Evolutionary conservation across 2,113 vertebrate species (phyloP).

Genomic region (Procavia capensis): DNA sequence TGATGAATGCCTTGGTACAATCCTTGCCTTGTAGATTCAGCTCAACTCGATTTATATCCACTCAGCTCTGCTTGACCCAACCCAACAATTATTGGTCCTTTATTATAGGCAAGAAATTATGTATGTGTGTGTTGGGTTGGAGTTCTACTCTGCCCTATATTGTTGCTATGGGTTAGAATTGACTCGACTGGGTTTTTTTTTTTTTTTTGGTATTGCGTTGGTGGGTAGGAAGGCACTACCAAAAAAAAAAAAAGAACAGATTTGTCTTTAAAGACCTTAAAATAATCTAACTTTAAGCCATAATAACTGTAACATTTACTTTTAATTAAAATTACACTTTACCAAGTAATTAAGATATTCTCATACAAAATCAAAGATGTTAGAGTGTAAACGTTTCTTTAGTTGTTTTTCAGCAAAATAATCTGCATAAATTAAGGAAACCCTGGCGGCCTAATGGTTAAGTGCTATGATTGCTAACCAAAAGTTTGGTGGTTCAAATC

Average conservation of each 20-base stretch:
- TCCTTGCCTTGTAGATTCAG: not conserved
- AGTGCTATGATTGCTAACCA: no score
- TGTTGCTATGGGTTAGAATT: no score
- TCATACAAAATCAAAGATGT: not conserved
- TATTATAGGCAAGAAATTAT: not conserved
- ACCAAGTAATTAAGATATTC: not conserved
- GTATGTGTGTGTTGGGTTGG: not conserved
- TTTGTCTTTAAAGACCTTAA: not conserved
- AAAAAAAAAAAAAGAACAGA: not conserved
- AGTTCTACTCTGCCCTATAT: no score
- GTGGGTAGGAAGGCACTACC: not conserved
- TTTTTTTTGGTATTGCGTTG: not conserved
- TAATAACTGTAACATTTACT: not conserved
- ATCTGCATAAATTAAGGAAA: not conserved
- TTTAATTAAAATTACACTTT: not conserved
- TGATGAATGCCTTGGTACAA: not conserved
- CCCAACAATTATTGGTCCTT: not conserved
- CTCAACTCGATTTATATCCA: not conserved
- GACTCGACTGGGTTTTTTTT: no score
- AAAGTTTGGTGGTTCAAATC: no score
- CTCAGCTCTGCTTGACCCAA: not conserved
- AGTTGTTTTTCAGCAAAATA: conserved; percentile 24
- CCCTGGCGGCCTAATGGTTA: no score
- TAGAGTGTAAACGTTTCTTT: not conserved
- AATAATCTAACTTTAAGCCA: not conserved